Conservation (phyloP, 2,888 invertebrate genomes). For the Drosophila longiperda region DNA sequence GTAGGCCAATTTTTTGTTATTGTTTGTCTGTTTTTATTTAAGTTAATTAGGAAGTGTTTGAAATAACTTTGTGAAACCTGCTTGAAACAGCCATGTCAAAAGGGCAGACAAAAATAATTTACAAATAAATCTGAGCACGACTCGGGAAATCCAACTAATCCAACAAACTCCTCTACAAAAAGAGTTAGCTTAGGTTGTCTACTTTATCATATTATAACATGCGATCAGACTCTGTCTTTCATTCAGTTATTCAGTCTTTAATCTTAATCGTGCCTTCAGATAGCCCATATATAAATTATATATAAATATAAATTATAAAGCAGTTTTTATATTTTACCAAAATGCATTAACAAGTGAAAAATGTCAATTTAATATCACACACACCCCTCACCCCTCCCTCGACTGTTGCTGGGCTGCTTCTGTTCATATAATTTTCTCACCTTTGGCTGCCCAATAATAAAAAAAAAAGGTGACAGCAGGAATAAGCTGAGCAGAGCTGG, state of each 20-base stretch:
- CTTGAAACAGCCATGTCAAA: background rate
- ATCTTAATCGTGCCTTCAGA: background rate
- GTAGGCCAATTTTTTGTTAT: background rate
- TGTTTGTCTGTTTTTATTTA: background rate
- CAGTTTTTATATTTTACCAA: background rate
- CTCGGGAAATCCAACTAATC: background rate
- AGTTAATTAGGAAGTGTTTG: background rate
- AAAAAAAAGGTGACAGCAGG: background rate
- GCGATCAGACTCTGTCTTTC: background rate
- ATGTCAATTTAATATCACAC: background rate
- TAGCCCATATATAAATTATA: background rate
- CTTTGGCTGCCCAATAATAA: constrained; percentile 18
- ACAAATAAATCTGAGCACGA: background rate
- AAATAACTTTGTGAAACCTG: background rate
- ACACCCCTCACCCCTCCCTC: background rate
- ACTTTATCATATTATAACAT: background rate
- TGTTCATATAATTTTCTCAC: constrained; percentile 32
- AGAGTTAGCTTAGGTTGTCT: background rate
- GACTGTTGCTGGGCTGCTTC: constrained; percentile 14
- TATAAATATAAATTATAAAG: too few species aligned
- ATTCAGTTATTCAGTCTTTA: background rate
- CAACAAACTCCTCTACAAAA: background rate
- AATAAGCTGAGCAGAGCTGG: background rate
- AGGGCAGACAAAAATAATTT: background rate
- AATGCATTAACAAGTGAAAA: background rate